Percentiles rank a stretch among this genome's conserved stretches.
phyloP scores from a whole-genome alignment of 2,888 invertebrate genomes.

The Hermaeophaga mercurialis region DNA sequence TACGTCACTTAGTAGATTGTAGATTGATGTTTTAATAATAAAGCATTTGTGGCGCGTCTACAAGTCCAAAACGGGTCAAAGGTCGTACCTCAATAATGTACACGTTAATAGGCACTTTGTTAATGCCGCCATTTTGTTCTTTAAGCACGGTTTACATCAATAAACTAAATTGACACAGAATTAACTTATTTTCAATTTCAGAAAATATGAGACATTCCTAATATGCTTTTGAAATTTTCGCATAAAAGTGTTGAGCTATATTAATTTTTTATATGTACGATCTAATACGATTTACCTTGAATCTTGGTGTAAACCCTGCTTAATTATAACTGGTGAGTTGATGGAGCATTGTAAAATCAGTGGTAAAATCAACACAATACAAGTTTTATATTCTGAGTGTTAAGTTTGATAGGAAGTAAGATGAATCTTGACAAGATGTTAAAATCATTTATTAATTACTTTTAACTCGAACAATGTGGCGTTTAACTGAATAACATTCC shows the following conservation, averaged over 20 bases:
- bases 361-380: not conserved
- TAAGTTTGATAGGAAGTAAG: not conserved
- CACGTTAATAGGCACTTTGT: conserved; percentile 27
- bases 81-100: conserved; percentile 28
- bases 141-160: not conserved
- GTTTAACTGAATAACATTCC: not conserved
- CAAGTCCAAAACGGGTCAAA: conserved; percentile 25
- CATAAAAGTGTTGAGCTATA: too few relatives aligned
- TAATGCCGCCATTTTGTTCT: conserved; percentile 16
- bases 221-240: too few relatives aligned
- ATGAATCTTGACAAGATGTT: not conserved
- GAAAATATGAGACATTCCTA: too few relatives aligned
- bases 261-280: too few relatives aligned
- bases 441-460: not conserved
- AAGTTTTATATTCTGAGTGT: not conserved
- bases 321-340: too few relatives aligned
- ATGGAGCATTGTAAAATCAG: too few relatives aligned
- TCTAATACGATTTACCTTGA: too few relatives aligned
- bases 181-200: too few relatives aligned
- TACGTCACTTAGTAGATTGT: conserved; percentile 1
- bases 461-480: not conserved
- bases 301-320: not conserved
- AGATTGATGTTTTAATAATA: conserved; percentile 19
- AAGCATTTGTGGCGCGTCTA: conserved; percentile 9
- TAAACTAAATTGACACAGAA: too few relatives aligned